Conservation (phyloP, 2,888 invertebrate species). For the Eristalinus aeneus region DNA sequence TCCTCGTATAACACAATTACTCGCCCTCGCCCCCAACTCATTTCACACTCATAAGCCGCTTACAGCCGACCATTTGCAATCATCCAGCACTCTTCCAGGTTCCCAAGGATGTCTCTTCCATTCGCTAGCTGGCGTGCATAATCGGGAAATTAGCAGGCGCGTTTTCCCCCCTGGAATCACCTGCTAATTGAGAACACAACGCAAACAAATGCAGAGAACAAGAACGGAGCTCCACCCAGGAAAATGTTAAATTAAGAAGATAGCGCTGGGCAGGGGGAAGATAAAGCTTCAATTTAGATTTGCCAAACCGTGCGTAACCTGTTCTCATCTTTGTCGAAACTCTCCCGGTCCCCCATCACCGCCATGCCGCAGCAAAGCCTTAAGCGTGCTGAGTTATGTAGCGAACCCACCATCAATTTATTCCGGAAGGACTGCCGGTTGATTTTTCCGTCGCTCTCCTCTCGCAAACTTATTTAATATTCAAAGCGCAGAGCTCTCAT, state of each 20-base stretch:
- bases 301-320: conserved; percentile 67
- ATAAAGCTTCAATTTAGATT: conserved; percentile 67
- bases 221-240: conserved; percentile 20
- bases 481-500: conserved; percentile 63
- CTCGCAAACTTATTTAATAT: conserved; percentile 52
- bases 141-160: conserved; percentile 53
- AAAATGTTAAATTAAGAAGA: conserved; percentile 11
- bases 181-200: conserved; percentile 58
- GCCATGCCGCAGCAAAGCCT: background rate
- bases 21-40: background rate
- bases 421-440: conserved; percentile 49
- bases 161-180: conserved; percentile 39
- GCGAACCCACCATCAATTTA: conserved; percentile 44
- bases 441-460: conserved; percentile 5
- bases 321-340: conserved; percentile 50
- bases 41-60: background rate
- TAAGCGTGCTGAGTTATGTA: background rate
- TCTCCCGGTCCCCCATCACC: conserved; percentile 5
- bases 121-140: conserved; percentile 37
- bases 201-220: conserved; percentile 17
- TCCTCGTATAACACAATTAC: background rate
- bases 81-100: background rate
- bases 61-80: background rate
- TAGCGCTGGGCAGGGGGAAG: background rate
- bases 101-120: background rate